Evolutionary conservation across 2,797 vertebrate genomes (phyloP), one percentile per base, ranked within the genome.

Genomic region (Pipistrellus pygmaeus): DNA sequence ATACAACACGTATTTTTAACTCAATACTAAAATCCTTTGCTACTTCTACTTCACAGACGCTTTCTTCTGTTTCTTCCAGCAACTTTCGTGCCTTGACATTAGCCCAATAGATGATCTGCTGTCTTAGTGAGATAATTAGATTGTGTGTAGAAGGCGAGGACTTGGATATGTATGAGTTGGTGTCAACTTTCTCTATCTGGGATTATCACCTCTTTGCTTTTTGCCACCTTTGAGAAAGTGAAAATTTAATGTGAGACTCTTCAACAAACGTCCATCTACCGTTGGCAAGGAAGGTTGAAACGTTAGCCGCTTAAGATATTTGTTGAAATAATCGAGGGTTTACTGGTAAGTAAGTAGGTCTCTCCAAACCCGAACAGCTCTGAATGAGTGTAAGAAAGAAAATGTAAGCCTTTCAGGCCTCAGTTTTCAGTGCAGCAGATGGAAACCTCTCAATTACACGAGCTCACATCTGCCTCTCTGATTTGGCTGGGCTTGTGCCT

Each of bases 391-490:
- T 27, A 1, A 41, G 48, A 66, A 62, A 72, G 69, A 60, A 77
- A 89, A 60, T 27, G 32, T 17, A 32, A 30, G 66, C 9, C 76
- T 75, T 66, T 62, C 38, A 41, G 77, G 44, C 41, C 30, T 76
- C 11, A 5, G 41, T 85, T 92, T 48, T 95, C 57, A 62, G 4
- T 44, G 51, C 38, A 41, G 1, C 82, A 94, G 91, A 78, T 88
- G 85, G 95, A 84, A 90, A 38, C 88, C 15, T 64, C 91, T 90
- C 78, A 5, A 0, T 94, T 51, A 91, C 88, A 80, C 15, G 41
- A 35, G 66, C 78, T 76, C 53, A 71, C 92, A 46, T 72, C 85
- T 68, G 57, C 80, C 53, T 82, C 44, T 82, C 44, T 55, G 46
- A 27, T n/a, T 51, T 41, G 84, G 23, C 57, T 20, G 84, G 38